phyloP scores from a whole-genome alignment of 2,888 invertebrate genomes.

The Ligdia adustata region DNA sequence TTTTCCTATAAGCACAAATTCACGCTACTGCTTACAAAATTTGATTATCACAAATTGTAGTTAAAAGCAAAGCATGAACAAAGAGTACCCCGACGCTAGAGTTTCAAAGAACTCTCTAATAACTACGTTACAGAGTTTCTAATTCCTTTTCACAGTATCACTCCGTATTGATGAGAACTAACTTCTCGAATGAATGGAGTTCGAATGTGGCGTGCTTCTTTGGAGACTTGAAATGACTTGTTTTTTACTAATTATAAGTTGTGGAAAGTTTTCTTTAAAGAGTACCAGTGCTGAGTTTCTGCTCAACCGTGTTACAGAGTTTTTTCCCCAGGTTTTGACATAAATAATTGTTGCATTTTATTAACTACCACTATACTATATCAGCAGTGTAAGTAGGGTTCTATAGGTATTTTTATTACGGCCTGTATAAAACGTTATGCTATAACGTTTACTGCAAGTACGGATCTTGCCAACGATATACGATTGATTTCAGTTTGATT shows the following conservation, averaged over 20 bases:
- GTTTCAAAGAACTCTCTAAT: constrained; percentile 47
- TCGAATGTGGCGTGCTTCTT: constrained; percentile 13
- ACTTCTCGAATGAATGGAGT: constrained; percentile 23
- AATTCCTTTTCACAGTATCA: constrained; percentile 40
- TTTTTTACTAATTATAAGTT: constrained; percentile 18
- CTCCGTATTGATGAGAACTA: constrained; percentile 31
- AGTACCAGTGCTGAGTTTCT: too few species aligned
- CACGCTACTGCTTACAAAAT: constrained; percentile 2
- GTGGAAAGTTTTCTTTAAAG: constrained; percentile 22
- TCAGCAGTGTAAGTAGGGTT: too few species aligned
- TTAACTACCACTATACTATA: too few species aligned
- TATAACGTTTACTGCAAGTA: too few species aligned
- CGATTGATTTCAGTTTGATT: too few species aligned
- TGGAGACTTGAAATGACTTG: constrained; percentile 10
- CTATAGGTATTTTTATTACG: too few species aligned
- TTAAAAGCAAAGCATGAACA: constrained; percentile 11
- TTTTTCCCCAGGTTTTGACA: too few species aligned
- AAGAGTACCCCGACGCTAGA: constrained; percentile 12
- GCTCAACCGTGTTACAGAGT: too few species aligned
- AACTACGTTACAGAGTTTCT: constrained; percentile 61
- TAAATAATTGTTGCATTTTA: too few species aligned
- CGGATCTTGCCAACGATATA: too few species aligned
- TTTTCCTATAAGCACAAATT: too few species aligned
- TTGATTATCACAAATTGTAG: constrained; percentile 16
- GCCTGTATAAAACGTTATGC: too few species aligned